Evolutionary conservation across 1,140 invertebrate genomes (phyloP), one percentile per base, ranked within the genome.

Genomic region (Macrobrachium nipponense): DNA sequence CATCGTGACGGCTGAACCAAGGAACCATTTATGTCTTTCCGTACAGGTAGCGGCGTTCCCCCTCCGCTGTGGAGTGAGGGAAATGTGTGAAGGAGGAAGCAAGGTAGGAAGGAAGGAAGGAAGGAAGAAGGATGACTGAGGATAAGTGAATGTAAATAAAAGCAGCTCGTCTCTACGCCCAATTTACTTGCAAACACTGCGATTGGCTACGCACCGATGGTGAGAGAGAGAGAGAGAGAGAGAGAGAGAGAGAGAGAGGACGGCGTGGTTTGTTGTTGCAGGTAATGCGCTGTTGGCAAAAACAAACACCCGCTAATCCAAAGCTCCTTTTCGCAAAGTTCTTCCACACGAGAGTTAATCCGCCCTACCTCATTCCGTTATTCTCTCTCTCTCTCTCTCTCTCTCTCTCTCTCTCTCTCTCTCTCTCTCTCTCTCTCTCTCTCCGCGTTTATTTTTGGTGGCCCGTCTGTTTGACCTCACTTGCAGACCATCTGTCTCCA

Each of bases 341-440:
- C 70, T 73, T 18, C 36, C 51, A 0, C 27, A 5, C 70, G 0
- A 36, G 15, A 73, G 8, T 73, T 51, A 27, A 17, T n/a, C 18
- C 70, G 18, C 12, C 23, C 23, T 36, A 14, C 23, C 70, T 36
- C n/a, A 18, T 27, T 36, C 27, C 27, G 11, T 76, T 51, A 51
- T 20, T 43, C 18, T 51, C 18, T 6, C 18, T 76, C 36, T 51
- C 51, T 51, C 73, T 36, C 23, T 66, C 62, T 66, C 62, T 66
- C 62, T 66, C 62, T 66, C 62, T 66, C 62, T 66, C 62, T 66
- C 62, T 66, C 62, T 66, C 62, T 66, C 62, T 66, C 62, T 66
- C 62, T 66, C 62, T 66, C 62, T 66, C 62, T 66, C 62, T 66
- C 62, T 17, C 17, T 66, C 11, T 66, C 61, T 62, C 61, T 62